A percentile compares a stretch with the other conserved stretches of the same genome.
Conservation (phyloP, 2,888 invertebrate genomes). For the Morpho deidamia region DNA sequence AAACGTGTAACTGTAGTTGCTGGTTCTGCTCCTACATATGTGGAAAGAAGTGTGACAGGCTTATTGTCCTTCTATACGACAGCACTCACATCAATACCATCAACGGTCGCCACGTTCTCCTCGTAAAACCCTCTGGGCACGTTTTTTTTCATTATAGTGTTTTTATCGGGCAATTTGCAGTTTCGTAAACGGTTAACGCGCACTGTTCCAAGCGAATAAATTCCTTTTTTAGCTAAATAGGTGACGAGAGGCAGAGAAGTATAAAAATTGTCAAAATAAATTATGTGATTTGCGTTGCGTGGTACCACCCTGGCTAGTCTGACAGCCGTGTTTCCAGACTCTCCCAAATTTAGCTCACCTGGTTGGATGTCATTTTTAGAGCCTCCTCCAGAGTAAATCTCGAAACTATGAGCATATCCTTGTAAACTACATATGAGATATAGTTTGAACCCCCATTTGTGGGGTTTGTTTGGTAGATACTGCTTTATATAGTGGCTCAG, state of each 20-base stretch:
- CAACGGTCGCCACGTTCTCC: constrained; percentile 32
- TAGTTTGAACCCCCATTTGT: constrained; percentile 37
- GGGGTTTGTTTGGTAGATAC: constrained; percentile 35
- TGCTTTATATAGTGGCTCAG: constrained; percentile 34
- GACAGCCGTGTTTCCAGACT: constrained; percentile 32
- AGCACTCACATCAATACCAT: constrained; percentile 34
- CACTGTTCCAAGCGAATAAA: constrained; percentile 17
- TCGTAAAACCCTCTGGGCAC: constrained; percentile 33
- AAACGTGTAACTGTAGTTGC: constrained; percentile 28
- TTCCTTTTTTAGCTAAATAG: constrained; percentile 13
- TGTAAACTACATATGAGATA: constrained; percentile 33
- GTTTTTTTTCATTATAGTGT: constrained; percentile 32
- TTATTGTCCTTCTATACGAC: constrained; percentile 39
- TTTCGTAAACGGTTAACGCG: constrained; percentile 32
- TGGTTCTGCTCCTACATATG: constrained; percentile 37
- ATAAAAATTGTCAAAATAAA: constrained; percentile 33
- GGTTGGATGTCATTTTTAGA: constrained; percentile 26
- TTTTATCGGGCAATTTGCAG: constrained; percentile 35
- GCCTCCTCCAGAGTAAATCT: constrained; percentile 31
- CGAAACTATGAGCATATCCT: constrained; percentile 12
- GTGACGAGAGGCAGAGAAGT: constrained; percentile 18
- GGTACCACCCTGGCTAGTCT: constrained; percentile 32
- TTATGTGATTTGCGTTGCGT: constrained; percentile 33
- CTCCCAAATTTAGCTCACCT: constrained; percentile 35
- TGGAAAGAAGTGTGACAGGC: constrained; percentile 34